Evolutionary conservation across 2,888 invertebrate species (phyloP).

Genomic region (Pollenia labialis): DNA sequence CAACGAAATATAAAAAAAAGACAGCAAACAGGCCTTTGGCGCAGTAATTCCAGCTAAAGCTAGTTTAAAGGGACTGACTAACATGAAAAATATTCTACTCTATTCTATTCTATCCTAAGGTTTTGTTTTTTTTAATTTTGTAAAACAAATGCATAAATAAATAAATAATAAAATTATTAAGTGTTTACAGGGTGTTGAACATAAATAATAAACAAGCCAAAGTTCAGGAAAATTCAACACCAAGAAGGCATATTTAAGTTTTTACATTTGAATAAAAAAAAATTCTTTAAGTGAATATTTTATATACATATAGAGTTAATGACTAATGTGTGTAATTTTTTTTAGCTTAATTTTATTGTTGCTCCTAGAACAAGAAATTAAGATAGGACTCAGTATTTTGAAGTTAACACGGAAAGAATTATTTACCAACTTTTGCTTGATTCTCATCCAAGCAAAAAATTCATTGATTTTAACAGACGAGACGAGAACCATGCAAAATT

Average conservation of each 20-base stretch:
- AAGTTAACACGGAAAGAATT: too few relatives aligned
- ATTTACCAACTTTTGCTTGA: too few relatives aligned
- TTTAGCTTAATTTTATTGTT: too few relatives aligned
- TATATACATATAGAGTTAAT: too few relatives aligned
- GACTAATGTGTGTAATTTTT: too few relatives aligned
- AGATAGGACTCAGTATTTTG: too few relatives aligned
- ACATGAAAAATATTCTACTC: conserved; percentile 16
- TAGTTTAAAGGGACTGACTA: conserved; percentile 40
- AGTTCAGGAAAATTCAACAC: conserved; percentile 25
- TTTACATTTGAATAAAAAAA: background rate
- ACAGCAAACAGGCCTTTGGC: conserved; percentile 29
- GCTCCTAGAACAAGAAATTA: too few relatives aligned
- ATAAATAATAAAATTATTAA: conserved; percentile 52
- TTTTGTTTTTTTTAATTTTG: conserved; percentile 16
- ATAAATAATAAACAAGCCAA: conserved; percentile 48
- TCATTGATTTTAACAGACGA: too few relatives aligned
- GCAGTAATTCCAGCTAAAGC: conserved; percentile 29
- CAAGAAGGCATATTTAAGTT: background rate
- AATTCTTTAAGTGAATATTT: background rate
- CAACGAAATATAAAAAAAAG: conserved; percentile 7
- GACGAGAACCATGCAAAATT: too few relatives aligned
- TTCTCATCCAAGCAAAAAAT: too few relatives aligned
- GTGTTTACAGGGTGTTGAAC: conserved; percentile 34
- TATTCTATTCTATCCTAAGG: conserved; percentile 4
- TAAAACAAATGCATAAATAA: conserved; percentile 35